These are phyloP conservation scores for Drosophila rhopaloa DNA, from an alignment of 1,140 invertebrate genomes.

Conservation along the genomic window DNA sequence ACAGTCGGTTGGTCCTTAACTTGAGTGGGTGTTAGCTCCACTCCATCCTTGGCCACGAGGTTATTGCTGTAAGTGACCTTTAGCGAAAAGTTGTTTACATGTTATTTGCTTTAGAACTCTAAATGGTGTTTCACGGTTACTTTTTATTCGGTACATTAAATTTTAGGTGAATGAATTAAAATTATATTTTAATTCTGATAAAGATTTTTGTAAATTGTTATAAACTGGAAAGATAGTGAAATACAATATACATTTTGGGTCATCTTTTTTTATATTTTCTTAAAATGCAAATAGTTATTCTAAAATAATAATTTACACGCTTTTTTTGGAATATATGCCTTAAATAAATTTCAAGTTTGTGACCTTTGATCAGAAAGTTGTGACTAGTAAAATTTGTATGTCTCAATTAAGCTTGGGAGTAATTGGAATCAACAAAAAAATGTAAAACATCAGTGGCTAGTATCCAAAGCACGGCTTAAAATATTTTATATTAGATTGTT, in stretches of 20 bases:
- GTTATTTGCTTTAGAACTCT: background rate
- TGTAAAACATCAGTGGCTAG: background rate
- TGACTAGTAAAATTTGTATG: background rate
- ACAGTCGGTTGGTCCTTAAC: constrained; percentile 89
- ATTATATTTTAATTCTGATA: too few relatives aligned
- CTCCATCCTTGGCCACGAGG: constrained; percentile 87
- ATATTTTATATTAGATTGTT: background rate
- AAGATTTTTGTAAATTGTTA: too few relatives aligned
- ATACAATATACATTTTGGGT: too few relatives aligned
- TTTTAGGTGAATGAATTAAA: too few relatives aligned
- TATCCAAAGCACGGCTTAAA: background rate
- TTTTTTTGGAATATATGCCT: too few relatives aligned
- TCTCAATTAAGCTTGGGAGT: background rate
- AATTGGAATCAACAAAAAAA: background rate
- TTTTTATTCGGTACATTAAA: too few relatives aligned
- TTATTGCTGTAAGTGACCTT: constrained; percentile 86
- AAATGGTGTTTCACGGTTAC: background rate
- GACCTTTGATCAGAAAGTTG: constrained; percentile 4
- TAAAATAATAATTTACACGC: too few relatives aligned
- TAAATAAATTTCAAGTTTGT: background rate
- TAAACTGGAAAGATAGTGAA: too few relatives aligned
- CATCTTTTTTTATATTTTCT: too few relatives aligned
- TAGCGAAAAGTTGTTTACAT: constrained; percentile 30
- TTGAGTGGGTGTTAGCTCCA: constrained; percentile 88
- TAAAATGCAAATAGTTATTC: too few relatives aligned